Evolutionary conservation across 2,797 vertebrate species (phyloP), one percentile per base, ranked within the genome.

Genomic region (Premnoplex brunnescens): DNA sequence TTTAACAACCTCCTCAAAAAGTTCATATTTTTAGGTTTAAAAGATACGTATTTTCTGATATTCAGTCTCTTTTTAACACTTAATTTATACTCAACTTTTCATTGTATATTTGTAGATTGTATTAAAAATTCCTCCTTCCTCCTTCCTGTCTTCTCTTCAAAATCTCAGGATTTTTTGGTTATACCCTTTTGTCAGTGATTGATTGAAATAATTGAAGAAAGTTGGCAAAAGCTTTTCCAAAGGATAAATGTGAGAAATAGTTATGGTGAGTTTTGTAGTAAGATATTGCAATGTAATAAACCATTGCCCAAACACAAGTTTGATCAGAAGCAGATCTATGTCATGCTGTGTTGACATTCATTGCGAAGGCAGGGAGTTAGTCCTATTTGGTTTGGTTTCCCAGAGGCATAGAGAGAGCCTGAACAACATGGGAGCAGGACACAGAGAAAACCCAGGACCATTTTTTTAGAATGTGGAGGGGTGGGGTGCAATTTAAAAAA

Each of bases 101-200:
- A 18, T 39, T 67, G 20, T 80, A 48, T 34, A 24, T 83, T 93
- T 74, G 73, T 44, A 73, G 60, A 86, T 73, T 49, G 20, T 59
- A 59, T 79, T 93, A 69, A 96, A 30, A 79, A 59, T 88, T 92
- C 20, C 32, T 92, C 11, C 88, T 94, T 88, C 82, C 28, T 89
- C 39, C 55, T 66, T 92, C 72, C 55, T 85, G 58, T 79, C 59
- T 91, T 91, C 46, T 82, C 14, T 91, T 94, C n/a, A 89, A 84
- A 93, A 73, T 83, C 36, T 80, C 81, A 39, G 48, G 41, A 43
- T 41, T 79, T 92, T 91, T 80, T 88, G 10, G 41, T 85, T 78
- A 28, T 73, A 85, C 7, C 8, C 8, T 26, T 82, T 54, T 73
- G 72, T 66, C 72, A 85, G 59, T 85, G 89, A 75, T 81, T 90